phyloP scores from a whole-genome alignment of 92 coral and sea anemone species.

The Palythoa grandis region DNA sequence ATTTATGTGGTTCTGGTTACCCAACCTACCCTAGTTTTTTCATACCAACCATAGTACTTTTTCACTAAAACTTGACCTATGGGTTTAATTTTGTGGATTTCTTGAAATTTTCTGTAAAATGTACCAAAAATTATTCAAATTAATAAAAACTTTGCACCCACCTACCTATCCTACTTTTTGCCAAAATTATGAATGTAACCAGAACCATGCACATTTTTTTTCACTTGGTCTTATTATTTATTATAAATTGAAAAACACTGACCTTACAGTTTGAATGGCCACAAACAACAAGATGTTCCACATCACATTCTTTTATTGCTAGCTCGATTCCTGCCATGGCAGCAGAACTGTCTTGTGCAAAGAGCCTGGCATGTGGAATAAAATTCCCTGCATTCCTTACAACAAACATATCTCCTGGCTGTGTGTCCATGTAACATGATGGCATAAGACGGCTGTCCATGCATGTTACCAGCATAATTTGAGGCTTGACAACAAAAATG shows the following conservation, averaged over 20 bases:
- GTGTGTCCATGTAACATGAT: conserved; percentile 55
- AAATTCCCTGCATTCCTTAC: conserved; percentile 82
- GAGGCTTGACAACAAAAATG: conserved; percentile 57
- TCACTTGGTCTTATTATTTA: not conserved
- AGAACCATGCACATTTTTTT: no score
- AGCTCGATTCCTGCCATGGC: conserved; percentile 79
- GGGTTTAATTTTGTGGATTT: no score
- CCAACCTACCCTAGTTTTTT: no score
- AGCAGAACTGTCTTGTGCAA: conserved; percentile 61
- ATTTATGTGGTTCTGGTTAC: no score
- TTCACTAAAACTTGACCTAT: no score
- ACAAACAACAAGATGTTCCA: conserved; percentile 79
- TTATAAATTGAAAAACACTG: not conserved
- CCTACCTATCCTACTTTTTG: no score
- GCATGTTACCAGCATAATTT: conserved; percentile 68
- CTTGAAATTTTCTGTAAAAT: no score
- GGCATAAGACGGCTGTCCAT: conserved; percentile 86
- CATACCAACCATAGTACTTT: no score
- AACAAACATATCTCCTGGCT: conserved; percentile 88
- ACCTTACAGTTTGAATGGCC: conserved; percentile 95
- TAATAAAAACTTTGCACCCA: no score
- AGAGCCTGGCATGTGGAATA: conserved; percentile 78
- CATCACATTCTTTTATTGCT: conserved; percentile 60
- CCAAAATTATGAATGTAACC: no score
- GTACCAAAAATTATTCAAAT: no score